Percentiles rank a stretch among this genome's conserved stretches.
Conservation (phyloP, 2,888 invertebrate genomes). For the Actias luna region DNA sequence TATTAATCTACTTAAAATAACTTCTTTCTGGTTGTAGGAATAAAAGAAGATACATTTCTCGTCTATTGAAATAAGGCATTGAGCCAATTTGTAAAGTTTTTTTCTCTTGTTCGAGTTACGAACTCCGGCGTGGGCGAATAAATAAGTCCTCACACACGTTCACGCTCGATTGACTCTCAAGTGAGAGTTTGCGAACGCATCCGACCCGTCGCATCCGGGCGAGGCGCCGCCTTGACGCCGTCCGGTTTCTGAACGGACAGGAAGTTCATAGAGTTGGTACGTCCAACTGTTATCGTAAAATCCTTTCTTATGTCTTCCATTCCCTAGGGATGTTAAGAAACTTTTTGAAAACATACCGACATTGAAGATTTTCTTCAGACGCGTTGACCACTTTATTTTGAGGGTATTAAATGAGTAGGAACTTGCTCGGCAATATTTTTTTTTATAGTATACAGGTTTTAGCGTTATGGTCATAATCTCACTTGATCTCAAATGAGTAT, state of each 20-base stretch:
- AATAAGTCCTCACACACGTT: constrained; percentile 50
- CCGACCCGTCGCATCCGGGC: constrained; percentile 58
- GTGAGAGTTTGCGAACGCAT: constrained; percentile 60
- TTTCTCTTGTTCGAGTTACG: constrained; percentile 31
- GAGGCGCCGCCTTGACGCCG: constrained; percentile 70
- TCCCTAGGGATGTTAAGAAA: not conserved
- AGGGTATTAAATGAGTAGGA: no score
- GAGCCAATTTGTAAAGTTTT: constrained; percentile 25
- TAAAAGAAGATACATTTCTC: not conserved
- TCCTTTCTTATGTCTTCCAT: no score
- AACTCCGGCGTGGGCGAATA: constrained; percentile 39
- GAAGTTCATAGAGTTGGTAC: constrained; percentile 16
- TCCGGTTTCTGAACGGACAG: constrained; percentile 47
- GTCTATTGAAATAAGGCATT: constrained; percentile 25
- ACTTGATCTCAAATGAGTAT: no score
- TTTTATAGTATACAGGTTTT: no score
- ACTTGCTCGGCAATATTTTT: no score
- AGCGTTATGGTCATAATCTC: no score
- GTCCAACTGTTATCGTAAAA: not conserved
- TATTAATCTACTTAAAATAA: no score
- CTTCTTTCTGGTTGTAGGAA: not conserved
- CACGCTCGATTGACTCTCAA: constrained; percentile 58
- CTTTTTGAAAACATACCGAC: not conserved
- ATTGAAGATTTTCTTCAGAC: no score
- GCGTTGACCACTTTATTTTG: no score